Base-by-base conservation (phyloP, 2,113 vertebrate genomes). In the Eolophus roseicapilla region DNA sequence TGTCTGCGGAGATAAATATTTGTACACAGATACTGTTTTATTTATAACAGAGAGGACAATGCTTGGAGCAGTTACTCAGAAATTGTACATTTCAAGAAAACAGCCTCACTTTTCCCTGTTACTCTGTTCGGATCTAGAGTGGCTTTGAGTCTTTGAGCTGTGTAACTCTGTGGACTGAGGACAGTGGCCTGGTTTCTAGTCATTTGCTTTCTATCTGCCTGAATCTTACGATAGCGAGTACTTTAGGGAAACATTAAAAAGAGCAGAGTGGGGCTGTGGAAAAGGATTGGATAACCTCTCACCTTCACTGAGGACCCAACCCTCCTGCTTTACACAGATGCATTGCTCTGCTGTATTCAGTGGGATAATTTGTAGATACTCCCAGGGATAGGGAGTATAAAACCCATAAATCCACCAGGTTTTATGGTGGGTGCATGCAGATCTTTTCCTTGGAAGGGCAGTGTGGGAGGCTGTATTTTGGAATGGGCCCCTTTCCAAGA, bases 1-100 rank as follows among this genome's bases (percentile, higher is more conserved):
- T 59, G 53, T 71, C 81, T 79, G 89, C 86, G 47, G 62, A 68
- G 69, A 79, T 73, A 86, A 82, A 78, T 85, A 86, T 89, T 93
- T 93, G 85, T 86, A 70, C 70, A 59, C 49, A 82, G 67, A 44
- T 69, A 75, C 35, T 63, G 46, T 43, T 84, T 93, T 93, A 75
- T 95, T 90, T 93, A 70, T 87, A 78, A 59, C 59, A 68, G 64
- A 70, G 31, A 47, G 43, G n/a, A 73, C 81, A 65, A 20, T 33
- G 47, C 85, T 92, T 69, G 71, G 71, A 88, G 65, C 15, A 0
- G 21, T 77, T 71, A 53, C 41, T 85, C 47, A 73, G 64, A 78
- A 93, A 82, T 77, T 27, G 15, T 39, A 43, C 7, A 14, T 69
- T 82, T 92, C 67, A 49, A 44, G 65, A 89, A 65, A 93, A 60